Conservation (phyloP, 2,888 invertebrate genomes). For the Quadroppia sp. region DNA sequence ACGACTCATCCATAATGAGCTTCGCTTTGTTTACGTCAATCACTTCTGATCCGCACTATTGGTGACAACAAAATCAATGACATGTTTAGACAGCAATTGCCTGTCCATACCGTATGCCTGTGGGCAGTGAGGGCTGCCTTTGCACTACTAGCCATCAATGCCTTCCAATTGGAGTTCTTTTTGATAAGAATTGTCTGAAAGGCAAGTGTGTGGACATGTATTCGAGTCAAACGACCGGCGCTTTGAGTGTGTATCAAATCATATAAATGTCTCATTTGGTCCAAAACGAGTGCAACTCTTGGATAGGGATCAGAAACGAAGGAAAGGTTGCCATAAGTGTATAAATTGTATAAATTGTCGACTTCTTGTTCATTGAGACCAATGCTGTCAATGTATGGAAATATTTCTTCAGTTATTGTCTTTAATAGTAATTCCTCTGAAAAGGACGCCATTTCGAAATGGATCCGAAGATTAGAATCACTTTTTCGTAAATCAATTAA, state of each 20-base stretch:
- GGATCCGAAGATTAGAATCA: conserved; percentile 57
- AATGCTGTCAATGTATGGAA: conserved; percentile 72
- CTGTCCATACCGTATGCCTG: conserved; percentile 62
- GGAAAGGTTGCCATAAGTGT: conserved; percentile 66
- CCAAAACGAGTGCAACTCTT: conserved; percentile 70
- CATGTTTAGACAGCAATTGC: neutral
- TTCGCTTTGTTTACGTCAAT: conserved; percentile 60
- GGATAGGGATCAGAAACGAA: conserved; percentile 73
- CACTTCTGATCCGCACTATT: conserved; percentile 46
- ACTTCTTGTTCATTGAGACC: conserved; percentile 87
- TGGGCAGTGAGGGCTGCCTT: conserved; percentile 77
- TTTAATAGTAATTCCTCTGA: conserved; percentile 66
- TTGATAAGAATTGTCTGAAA: conserved; percentile 75
- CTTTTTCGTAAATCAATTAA: conserved; percentile 54
- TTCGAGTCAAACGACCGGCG: conserved; percentile 62
- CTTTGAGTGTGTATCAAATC: neutral
- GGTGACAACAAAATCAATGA: neutral
- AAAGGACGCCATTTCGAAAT: conserved; percentile 84
- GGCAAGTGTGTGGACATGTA: conserved; percentile 81
- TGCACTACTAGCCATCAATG: conserved; percentile 71
- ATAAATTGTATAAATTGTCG: conserved; percentile 67
- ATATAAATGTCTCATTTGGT: conserved; percentile 66
- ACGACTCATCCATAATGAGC: conserved; percentile 75
- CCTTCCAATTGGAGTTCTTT: conserved; percentile 66
- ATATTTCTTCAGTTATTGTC: conserved; percentile 63